Evolutionary conservation across 2,113 vertebrate species (phyloP), one percentile per base, ranked within the genome.

Genomic region (Murina feae): DNA sequence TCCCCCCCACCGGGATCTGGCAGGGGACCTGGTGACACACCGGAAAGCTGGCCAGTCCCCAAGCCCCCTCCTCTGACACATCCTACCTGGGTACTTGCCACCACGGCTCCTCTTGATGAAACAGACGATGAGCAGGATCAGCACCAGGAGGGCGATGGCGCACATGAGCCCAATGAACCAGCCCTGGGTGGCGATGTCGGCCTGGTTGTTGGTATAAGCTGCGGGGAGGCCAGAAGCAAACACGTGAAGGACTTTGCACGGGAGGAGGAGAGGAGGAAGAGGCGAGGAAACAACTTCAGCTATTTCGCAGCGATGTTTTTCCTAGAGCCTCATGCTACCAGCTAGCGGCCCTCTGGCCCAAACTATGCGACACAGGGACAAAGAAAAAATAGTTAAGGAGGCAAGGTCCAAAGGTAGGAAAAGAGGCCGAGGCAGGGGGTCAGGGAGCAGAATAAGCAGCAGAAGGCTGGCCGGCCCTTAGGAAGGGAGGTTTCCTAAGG

Each of bases 131-230:
- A 99, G 98, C n/a, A 99, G 98, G 96, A 99, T 99, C 30, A 99
- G 99, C 35, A 99, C 99, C 78, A 99, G 99, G 23, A 99, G 99
- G 66, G 99, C 99, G 1, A 99, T 99, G 96, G 99, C 99, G 32
- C 99, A 99, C 99, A 99, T 99, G 93, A 99, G 97, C 91, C 99
- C 99, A 8, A 99, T 99, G 98, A 99, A 99, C 99, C 99, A 99
- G 97, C 99, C 99, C 96, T 99, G 99, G 6, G 99, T 99, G 80
- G 99, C 99, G 18, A 99, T 99, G 98, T 99, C 99, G 0, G 99
- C 99, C 25, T 99, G 99, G 93, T 99, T 99, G 96, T 99, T 99
- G 96, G 98, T 99, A 96, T 99, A 99, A 84, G 99, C 99, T 99
- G 98, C 6, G 0, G 32, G 55, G 91, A 63, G 88, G 95, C 3